A percentile compares a stretch with the other conserved stretches of the same genome.
Evolutionary conservation across 2,888 invertebrate species (phyloP).

Genomic region (Podabrus alpinus): DNA sequence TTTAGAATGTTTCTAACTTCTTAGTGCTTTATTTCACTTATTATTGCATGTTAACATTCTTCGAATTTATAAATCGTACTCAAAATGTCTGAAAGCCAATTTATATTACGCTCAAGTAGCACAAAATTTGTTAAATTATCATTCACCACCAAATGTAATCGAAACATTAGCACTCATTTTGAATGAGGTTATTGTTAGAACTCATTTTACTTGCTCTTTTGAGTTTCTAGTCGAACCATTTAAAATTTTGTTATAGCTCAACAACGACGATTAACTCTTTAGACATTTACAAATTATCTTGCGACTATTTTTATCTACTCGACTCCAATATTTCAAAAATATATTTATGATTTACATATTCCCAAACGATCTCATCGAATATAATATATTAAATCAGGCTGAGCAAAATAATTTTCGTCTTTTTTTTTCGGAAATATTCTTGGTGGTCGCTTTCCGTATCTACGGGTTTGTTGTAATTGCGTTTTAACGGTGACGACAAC

Average conservation of each 20-base stretch:
- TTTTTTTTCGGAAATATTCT: neutral
- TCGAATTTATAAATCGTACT: constrained; percentile 5
- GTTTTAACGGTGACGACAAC: neutral
- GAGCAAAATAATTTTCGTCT: neutral
- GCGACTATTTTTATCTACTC: neutral
- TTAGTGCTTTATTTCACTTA: constrained; percentile 26
- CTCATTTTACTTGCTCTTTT: constrained; percentile 1
- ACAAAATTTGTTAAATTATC: neutral
- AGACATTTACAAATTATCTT: constrained; percentile 2
- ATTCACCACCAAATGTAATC: neutral
- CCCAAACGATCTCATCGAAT: neutral
- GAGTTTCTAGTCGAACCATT: constrained; percentile 1
- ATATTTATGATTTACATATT: neutral
- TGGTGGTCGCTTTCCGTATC: neutral
- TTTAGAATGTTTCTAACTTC: constrained; percentile 28
- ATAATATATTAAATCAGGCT: too few species aligned
- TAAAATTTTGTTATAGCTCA: neutral
- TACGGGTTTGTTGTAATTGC: neutral
- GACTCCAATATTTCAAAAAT: neutral
- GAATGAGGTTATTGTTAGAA: constrained; percentile 1
- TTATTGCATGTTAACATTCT: constrained; percentile 31
- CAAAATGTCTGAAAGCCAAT: neutral
- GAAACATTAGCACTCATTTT: neutral
- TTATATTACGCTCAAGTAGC: neutral
- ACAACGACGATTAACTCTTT: constrained; percentile 4